phyloP scores from a whole-genome alignment of 2,113 vertebrate genomes.

The Dromiciops gliroides region DNA sequence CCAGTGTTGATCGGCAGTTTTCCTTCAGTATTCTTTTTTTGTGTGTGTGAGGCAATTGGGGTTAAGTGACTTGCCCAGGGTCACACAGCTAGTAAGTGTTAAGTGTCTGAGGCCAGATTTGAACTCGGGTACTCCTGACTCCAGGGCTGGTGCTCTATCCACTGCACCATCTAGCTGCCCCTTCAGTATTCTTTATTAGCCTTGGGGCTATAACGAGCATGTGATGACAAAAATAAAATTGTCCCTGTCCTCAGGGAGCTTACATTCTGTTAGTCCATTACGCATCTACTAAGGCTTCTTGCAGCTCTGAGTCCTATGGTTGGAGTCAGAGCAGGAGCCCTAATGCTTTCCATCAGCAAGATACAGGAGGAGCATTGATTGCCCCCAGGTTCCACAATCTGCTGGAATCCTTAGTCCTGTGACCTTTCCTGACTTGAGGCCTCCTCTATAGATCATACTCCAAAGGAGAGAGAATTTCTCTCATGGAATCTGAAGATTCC shows the following conservation, averaged over 20 bases:
- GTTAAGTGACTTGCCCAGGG: too few relatives aligned
- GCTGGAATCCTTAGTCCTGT: neutral
- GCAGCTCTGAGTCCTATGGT: neutral
- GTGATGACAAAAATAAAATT: neutral
- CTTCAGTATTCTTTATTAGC: neutral
- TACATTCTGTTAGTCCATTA: neutral
- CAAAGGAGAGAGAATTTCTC: neutral
- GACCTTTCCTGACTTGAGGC: neutral
- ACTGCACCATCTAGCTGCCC: too few relatives aligned
- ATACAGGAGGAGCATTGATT: neutral
- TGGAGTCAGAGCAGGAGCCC: neutral
- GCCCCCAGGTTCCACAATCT: neutral
- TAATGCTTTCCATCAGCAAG: neutral
- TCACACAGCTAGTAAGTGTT: too few relatives aligned
- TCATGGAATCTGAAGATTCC: neutral
- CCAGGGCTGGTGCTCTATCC: too few relatives aligned
- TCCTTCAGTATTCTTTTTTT: neutral
- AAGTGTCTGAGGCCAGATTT: too few relatives aligned
- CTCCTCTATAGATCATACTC: neutral
- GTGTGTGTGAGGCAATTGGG: too few relatives aligned
- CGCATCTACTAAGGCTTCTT: neutral
- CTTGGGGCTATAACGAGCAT: neutral
- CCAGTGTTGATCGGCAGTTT: neutral
- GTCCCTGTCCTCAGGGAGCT: neutral
- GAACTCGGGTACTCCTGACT: too few relatives aligned